Evolutionary conservation across 2,797 vertebrate genomes (phyloP).

Genomic region (Rhynchotus rufescens): DNA sequence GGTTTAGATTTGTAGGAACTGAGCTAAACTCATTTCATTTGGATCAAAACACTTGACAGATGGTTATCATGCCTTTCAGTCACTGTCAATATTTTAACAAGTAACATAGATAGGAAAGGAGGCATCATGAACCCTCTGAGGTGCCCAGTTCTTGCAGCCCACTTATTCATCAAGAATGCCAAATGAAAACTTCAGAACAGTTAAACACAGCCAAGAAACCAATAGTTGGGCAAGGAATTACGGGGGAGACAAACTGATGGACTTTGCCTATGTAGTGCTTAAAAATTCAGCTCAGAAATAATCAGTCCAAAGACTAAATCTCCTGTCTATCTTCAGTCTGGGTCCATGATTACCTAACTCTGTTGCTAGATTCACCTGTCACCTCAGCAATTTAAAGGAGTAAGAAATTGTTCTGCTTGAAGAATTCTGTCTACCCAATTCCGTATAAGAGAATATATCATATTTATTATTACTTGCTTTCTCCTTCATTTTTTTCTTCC

Average conservation of each 20-base stretch:
- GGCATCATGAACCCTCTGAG: neutral
- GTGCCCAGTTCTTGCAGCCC: neutral
- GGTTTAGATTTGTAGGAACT: neutral
- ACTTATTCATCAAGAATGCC: neutral
- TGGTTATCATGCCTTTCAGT: neutral
- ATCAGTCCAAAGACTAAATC: neutral
- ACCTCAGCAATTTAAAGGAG: neutral
- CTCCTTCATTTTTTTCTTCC: neutral
- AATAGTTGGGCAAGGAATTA: neutral
- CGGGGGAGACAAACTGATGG: neutral
- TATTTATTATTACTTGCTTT: neutral
- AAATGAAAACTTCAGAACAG: neutral
- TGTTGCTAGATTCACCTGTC: neutral
- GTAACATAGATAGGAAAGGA: neutral
- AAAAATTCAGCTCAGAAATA: neutral
- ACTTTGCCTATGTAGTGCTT: neutral
- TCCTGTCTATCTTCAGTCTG: neutral
- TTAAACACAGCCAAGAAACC: neutral
- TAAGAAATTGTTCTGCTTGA: neutral
- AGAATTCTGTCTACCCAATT: neutral
- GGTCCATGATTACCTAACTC: neutral
- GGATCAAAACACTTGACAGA: neutral
- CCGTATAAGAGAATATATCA: neutral
- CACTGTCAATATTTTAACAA: neutral
- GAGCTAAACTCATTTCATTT: neutral